These are phyloP conservation scores for Musca domestica DNA, from an alignment of 1,140 invertebrate species.

Conservation along the genomic window DNA sequence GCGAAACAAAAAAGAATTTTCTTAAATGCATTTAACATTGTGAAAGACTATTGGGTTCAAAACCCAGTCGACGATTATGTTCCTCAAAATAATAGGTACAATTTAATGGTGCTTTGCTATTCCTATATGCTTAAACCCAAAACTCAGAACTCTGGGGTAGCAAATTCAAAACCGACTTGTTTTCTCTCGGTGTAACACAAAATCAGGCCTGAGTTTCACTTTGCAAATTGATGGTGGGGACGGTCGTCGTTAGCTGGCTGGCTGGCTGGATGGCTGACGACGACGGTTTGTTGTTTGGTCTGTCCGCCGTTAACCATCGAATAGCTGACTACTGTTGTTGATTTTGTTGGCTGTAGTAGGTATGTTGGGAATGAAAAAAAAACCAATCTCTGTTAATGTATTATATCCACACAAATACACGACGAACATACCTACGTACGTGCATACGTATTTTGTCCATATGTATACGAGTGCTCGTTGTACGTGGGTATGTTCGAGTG, in stretches of 20 bases:
- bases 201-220: not conserved
- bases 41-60: too few relatives aligned
- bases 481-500: not conserved
- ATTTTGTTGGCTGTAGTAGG: conserved; percentile 6
- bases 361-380: conserved; percentile 10
- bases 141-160: too few relatives aligned
- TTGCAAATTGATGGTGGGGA: conserved; percentile 24
- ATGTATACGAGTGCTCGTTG: too few relatives aligned
- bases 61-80: too few relatives aligned
- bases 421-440: too few relatives aligned
- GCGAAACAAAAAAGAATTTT: too few relatives aligned
- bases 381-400: not conserved
- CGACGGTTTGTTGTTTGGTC: conserved; percentile 2
- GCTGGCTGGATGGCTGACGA: conserved; percentile 22
- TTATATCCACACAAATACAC: not conserved
- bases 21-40: too few relatives aligned
- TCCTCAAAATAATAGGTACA: too few relatives aligned
- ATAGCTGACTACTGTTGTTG: conserved; percentile 27
- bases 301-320: not conserved
- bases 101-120: too few relatives aligned
- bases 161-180: too few relatives aligned
- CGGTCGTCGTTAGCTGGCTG: conserved; percentile 29
- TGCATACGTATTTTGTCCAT: not conserved
- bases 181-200: conserved; percentile 11
- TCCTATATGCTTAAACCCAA: too few relatives aligned